Percentiles rank a stretch among this genome's conserved stretches.
These are phyloP conservation scores for Trachops cirrhosus DNA, from an alignment of 2,797 vertebrate species.

Conservation along the genomic window DNA sequence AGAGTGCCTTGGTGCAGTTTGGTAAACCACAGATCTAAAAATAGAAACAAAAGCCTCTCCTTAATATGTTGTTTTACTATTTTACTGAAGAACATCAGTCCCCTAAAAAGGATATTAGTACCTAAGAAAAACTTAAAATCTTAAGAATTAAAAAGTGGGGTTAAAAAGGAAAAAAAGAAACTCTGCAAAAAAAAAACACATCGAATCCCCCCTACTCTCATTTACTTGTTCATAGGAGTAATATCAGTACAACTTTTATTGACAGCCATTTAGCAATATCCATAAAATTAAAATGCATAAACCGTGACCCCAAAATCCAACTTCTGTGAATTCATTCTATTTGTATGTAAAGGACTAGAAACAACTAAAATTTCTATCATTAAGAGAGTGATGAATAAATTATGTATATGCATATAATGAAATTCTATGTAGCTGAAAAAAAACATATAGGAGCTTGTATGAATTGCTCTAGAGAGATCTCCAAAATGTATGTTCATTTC, in stretches of 20 bases:
- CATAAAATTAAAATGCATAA: slow-evolving; percentile 40
- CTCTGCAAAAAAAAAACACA: background rate
- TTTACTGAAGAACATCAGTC: background rate
- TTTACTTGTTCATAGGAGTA: background rate
- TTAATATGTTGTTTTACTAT: background rate
- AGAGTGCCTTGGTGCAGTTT: background rate
- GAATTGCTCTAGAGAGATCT: background rate
- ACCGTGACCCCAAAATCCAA: background rate
- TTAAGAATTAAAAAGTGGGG: background rate
- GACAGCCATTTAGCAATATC: slow-evolving; percentile 6
- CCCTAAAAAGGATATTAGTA: background rate
- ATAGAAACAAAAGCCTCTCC: background rate
- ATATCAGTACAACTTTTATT: background rate
- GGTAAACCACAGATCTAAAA: slow-evolving; percentile 14
- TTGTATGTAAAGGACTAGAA: background rate
- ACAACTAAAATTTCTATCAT: slow-evolving; percentile 32
- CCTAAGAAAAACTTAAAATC: background rate
- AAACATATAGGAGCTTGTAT: background rate
- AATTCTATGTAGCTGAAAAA: background rate
- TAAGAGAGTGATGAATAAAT: background rate
- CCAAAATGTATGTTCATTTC: slow-evolving; percentile 25
- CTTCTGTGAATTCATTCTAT: background rate
- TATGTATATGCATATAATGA: background rate
- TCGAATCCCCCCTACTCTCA: background rate
- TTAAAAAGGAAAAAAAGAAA: slow-evolving; percentile 20